Evolutionary conservation across 2,113 vertebrate genomes (phyloP).

Genomic region (Semnornis frantzii): DNA sequence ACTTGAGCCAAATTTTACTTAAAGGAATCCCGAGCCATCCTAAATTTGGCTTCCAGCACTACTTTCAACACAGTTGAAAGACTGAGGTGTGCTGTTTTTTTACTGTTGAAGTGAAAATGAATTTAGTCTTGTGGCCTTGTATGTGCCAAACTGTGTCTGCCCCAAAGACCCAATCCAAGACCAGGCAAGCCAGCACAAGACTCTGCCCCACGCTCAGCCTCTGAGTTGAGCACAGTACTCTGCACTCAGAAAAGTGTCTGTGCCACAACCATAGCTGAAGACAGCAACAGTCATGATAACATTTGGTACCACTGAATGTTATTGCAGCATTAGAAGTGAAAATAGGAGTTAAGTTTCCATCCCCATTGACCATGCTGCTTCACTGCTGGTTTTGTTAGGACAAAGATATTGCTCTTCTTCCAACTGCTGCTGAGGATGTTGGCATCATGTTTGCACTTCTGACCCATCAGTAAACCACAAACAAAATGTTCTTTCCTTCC

Average conservation of each 20-base stretch:
- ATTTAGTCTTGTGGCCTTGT: not conserved
- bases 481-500: not conserved
- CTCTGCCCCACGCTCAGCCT: not conserved
- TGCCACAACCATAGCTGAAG: not conserved
- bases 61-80: not conserved
- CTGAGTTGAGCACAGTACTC: not conserved
- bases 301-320: no score
- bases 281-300: not conserved
- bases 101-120: not conserved
- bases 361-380: accelerated
- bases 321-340: not conserved
- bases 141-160: no score
- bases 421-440: not conserved
- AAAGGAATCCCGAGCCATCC: not conserved
- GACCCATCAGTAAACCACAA: not conserved
- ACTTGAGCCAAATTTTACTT: not conserved
- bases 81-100: not conserved
- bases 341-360: not conserved
- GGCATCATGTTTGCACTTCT: not conserved
- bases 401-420: not conserved
- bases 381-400: not conserved
- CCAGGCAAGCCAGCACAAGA: not conserved
- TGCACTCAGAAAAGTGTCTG: not conserved
- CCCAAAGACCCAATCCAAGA: no score
- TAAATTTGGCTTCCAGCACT: not conserved